Conservation (phyloP, 2,113 vertebrate genomes). For the Rhinolophus ferrumequinum region DNA sequence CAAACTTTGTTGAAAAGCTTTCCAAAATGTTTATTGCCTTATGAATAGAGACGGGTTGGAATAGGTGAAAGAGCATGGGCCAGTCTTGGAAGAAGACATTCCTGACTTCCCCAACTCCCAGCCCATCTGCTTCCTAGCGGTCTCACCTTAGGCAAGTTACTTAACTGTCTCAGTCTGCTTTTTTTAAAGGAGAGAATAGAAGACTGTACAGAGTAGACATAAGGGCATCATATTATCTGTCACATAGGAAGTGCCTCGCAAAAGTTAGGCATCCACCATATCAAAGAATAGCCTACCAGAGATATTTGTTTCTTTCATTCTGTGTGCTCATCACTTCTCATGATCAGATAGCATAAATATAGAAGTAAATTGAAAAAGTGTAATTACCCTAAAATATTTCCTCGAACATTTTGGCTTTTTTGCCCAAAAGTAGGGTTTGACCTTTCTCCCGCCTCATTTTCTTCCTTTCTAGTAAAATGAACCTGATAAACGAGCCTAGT, state of each 20-base stretch:
- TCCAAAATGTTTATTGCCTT: background rate
- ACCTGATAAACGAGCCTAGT: background rate
- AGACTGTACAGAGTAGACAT: background rate
- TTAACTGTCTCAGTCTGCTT: background rate
- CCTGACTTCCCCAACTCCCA: background rate
- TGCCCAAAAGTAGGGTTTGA: background rate
- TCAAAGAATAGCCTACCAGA: background rate
- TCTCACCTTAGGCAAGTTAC: background rate
- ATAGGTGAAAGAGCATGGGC: background rate
- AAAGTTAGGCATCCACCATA: background rate
- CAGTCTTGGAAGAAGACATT: background rate
- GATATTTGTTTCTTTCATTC: background rate
- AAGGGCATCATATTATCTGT: background rate
- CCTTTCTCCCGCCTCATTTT: background rate
- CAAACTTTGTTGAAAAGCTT: slow-evolving; percentile 1
- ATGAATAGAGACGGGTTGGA: background rate
- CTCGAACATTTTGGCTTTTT: background rate
- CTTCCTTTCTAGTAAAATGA: background rate
- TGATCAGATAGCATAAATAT: background rate
- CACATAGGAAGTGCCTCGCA: background rate
- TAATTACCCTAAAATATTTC: background rate
- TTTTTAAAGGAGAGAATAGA: background rate
- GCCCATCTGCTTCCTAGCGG: background rate
- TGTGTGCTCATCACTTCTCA: background rate
- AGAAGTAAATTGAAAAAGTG: background rate